phyloP scores from a whole-genome alignment of 2,888 invertebrate species.

The Drosophila nigricruria region DNA sequence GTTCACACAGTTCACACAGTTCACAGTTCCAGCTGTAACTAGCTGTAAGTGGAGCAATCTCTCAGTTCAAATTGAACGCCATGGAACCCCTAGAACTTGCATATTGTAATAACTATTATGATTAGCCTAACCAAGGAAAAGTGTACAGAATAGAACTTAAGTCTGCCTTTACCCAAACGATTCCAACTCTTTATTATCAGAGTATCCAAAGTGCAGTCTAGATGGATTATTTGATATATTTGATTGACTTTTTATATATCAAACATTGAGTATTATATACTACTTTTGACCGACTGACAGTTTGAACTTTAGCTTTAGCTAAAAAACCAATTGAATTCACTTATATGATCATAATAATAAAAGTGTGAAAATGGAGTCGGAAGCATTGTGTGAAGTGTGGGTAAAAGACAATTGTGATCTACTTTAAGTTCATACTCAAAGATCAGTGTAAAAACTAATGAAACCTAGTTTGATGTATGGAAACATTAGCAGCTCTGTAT shows the following conservation, averaged over 20 bases:
- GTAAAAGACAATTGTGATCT: neutral
- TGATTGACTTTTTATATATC: neutral
- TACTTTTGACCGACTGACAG: neutral
- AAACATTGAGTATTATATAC: neutral
- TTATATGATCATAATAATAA: neutral
- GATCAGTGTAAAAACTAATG: neutral
- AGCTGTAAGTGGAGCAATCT: slow-evolving; percentile 34
- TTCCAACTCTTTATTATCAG: neutral
- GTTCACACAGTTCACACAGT: slow-evolving; percentile 2
- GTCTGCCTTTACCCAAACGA: neutral
- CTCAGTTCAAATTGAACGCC: slow-evolving; percentile 4
- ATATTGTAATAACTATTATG: neutral
- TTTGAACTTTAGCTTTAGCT: neutral
- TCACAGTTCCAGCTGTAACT: slow-evolving; percentile 17
- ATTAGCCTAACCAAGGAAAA: neutral
- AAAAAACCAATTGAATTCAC: neutral
- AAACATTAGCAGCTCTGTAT: neutral
- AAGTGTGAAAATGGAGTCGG: neutral
- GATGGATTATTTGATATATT: too few species aligned
- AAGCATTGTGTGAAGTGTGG: neutral
- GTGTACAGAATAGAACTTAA: neutral
- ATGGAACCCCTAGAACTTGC: neutral
- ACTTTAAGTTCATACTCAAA: neutral
- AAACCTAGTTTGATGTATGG: neutral
- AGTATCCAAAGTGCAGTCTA: too few species aligned